These are phyloP conservation scores for Scaptomyza reducta DNA, from an alignment of 2,888 invertebrate species.

Conservation along the genomic window DNA sequence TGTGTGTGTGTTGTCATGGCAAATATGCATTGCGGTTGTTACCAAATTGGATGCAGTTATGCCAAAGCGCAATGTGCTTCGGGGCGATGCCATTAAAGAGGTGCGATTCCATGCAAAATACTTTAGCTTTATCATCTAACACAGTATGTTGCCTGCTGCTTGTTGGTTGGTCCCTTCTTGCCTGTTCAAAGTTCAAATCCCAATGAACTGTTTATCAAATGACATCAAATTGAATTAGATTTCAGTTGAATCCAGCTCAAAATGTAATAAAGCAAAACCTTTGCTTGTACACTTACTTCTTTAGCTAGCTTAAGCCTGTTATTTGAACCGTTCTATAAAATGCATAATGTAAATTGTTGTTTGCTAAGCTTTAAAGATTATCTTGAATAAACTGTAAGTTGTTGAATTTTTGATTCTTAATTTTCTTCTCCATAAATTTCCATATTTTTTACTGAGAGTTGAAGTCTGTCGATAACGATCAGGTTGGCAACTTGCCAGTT, in stretches of 20 bases:
- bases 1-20: slow-evolving; percentile 36
- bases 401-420: no score
- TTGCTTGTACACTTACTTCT: no score
- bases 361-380: no score
- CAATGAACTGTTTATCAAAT: not conserved
- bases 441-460: not conserved
- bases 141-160: not conserved
- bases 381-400: no score
- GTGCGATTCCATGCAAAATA: slow-evolving; percentile 52
- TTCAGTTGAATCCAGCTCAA: not conserved
- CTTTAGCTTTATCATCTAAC: slow-evolving; percentile 19
- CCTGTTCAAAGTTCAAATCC: slow-evolving; percentile 15
- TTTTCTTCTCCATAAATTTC: no score
- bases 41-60: slow-evolving; percentile 76
- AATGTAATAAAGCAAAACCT: no score
- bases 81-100: slow-evolving; percentile 42
- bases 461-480: no score
- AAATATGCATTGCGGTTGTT: slow-evolving; percentile 75
- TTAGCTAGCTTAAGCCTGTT: no score
- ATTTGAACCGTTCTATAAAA: no score
- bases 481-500: no score
- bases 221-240: not conserved
- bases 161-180: not conserved
- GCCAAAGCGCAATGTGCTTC: slow-evolving; percentile 49
- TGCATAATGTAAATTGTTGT: no score